Percentiles rank a stretch among this genome's conserved stretches.
phyloP scores from a whole-genome alignment of 2,888 invertebrate species.

The Trimorus sp. region DNA sequence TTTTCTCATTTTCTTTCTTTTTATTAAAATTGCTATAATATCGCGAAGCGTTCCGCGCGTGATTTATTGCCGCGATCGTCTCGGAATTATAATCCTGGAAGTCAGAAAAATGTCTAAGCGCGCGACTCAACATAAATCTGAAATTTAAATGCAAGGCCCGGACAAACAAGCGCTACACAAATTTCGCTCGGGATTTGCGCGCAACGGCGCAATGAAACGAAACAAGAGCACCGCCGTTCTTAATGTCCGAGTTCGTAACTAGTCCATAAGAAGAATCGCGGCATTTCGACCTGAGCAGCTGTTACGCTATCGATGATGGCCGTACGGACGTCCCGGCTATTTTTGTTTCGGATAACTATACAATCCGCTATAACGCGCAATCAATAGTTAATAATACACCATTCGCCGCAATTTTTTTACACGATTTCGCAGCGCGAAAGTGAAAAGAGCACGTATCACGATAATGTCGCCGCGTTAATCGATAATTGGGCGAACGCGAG shows the following conservation, averaged over 20 bases:
- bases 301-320: conserved; percentile 14
- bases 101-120: conserved; percentile 35
- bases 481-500: conserved; percentile 29
- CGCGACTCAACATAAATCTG: conserved; percentile 32
- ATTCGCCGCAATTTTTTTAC: not conserved
- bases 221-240: not conserved
- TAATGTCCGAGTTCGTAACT: conserved; percentile 22
- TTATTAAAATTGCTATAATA: conserved; percentile 19
- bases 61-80: conserved; percentile 34
- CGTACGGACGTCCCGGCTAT: conserved; percentile 11
- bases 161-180: conserved; percentile 37
- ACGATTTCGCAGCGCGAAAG: conserved; percentile 22
- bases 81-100: conserved; percentile 14
- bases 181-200: conserved; percentile 17
- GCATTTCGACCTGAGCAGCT: conserved; percentile 10
- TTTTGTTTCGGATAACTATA: conserved; percentile 21
- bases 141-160: conserved; percentile 23
- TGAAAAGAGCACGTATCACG: conserved; percentile 16
- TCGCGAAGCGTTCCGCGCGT: conserved; percentile 16
- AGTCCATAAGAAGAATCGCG: conserved; percentile 13
- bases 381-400: conserved; percentile 26
- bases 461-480: conserved; percentile 27
- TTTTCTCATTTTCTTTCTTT: conserved; percentile 1
- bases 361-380: conserved; percentile 2
- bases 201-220: not conserved